phyloP scores from a whole-genome alignment of 37 sponge, comb jelly and placozoan genomes.

The Hormiphora californensis region DNA sequence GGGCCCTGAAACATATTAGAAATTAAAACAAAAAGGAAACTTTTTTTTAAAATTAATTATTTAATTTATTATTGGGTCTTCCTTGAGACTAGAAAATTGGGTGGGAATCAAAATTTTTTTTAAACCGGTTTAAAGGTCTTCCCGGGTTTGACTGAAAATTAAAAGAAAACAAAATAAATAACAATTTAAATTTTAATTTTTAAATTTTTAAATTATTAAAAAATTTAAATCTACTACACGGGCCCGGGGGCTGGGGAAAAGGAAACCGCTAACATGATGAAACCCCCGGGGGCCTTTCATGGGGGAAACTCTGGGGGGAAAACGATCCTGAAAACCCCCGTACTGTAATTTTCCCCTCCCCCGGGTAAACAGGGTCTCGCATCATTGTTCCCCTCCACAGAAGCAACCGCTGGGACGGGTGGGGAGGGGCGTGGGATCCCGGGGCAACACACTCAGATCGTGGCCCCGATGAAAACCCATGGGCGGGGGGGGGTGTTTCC shows the following conservation, averaged over 20 bases:
- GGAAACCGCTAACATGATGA: not conserved
- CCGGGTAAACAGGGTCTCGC: not conserved
- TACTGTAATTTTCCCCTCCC: not conserved
- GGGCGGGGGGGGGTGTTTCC: not conserved
- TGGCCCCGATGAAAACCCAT: not conserved
- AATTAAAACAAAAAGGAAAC: no score
- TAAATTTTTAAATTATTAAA: no score
- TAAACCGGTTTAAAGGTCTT: no score
- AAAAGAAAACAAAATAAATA: no score
- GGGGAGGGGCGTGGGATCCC: not conserved
- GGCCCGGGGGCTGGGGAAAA: constrained; percentile 10
- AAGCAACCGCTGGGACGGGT: not conserved
- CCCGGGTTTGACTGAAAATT: no score
- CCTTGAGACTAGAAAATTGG: no score
- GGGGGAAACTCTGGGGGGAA: not conserved
- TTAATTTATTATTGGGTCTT: no score
- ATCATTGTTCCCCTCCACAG: not conserved
- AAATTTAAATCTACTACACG: no score
- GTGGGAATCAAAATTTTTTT: no score
- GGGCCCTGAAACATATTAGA: no score
- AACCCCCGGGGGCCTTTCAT: not conserved
- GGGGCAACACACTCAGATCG: not conserved
- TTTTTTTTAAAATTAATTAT: no score
- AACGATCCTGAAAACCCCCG: not conserved
- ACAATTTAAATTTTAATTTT: no score